Base-by-base conservation (phyloP, 2,113 vertebrate species). In the Paraplagusia blochii region DNA sequence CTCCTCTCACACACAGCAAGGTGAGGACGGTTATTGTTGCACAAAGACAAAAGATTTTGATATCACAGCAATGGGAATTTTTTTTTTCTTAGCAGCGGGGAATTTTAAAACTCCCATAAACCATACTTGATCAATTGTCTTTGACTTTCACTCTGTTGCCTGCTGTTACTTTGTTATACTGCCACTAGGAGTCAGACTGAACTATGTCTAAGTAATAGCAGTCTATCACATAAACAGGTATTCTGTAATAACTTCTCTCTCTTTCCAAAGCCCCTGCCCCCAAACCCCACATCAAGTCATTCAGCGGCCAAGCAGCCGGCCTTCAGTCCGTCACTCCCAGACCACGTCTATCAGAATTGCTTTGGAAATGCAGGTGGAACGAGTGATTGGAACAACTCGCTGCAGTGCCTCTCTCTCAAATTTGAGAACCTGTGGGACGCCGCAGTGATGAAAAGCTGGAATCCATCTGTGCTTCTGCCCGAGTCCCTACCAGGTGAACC, bases 381-480 rank as follows among this genome's bases (percentile, higher is more conserved):
- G 57, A 90, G 93, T 48, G 95, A 98, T 87, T 98, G 95, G 95
- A 95, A 92, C 87, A 93, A 91, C 79, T 95, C 96, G 36, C 83
- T 92, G 56, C 88, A 88, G 66, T 92, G 90, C 72, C 88, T 90
- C 66, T 91, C 91, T 0, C 90, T 92, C n/a, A 98, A 98, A 85
- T 95, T 98, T 71, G 93, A 98, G 88, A 98, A 95, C 85, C 90
- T 99, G 63, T 99, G 96, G 94, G 95, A 92, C 58, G 93, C 95
- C 62, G 93, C 96, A 72, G 90, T 98, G 90, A 97, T 98, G 94
- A 97, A 98, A 84, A 94, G 92, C 91, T 98, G 94, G 95, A 98
- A 93, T 86, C 90, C 93, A 47, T 93, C 94, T 73, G 87, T 95
- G 35, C 94, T 96, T 90, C 85, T 98, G 76, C 95, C 94, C 42